A percentile compares a stretch with the other conserved stretches of the same genome.
Evolutionary conservation across 2,113 vertebrate species (phyloP).

Genomic region (Oreochromis aureus): DNA sequence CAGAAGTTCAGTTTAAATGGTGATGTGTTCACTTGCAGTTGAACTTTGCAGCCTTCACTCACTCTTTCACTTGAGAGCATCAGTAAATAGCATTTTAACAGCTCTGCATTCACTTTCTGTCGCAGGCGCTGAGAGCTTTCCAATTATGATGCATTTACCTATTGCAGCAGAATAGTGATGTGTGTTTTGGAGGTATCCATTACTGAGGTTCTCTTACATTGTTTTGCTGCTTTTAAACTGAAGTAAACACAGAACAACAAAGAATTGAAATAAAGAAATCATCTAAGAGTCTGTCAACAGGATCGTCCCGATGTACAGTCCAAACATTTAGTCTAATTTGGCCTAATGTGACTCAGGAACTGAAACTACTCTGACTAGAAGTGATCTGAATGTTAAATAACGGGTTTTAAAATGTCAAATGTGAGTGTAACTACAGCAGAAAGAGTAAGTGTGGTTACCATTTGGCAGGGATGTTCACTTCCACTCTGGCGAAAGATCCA

Average conservation of each 20-base stretch:
- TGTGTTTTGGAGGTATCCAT: fast-evolving
- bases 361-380: background rate
- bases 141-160: background rate
- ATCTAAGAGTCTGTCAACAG: background rate
- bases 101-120: background rate
- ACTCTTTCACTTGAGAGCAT: background rate
- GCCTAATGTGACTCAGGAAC: background rate
- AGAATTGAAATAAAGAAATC: background rate
- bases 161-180: background rate
- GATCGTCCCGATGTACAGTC: fast-evolving
- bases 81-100: background rate
- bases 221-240: background rate
- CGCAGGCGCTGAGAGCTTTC: background rate
- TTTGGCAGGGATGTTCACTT: conserved; percentile 81
- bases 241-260: background rate
- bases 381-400: background rate
- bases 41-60: background rate
- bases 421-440: background rate
- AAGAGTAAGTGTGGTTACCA: conserved; percentile 70
- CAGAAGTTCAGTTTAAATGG: background rate
- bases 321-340: fast-evolving
- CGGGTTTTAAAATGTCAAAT: fast-evolving
- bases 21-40: background rate
- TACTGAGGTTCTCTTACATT: background rate
- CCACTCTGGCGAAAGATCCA: conserved; percentile 83